Conservation (phyloP, 2,797 vertebrate genomes). For the Clarias laeviceps region DNA sequence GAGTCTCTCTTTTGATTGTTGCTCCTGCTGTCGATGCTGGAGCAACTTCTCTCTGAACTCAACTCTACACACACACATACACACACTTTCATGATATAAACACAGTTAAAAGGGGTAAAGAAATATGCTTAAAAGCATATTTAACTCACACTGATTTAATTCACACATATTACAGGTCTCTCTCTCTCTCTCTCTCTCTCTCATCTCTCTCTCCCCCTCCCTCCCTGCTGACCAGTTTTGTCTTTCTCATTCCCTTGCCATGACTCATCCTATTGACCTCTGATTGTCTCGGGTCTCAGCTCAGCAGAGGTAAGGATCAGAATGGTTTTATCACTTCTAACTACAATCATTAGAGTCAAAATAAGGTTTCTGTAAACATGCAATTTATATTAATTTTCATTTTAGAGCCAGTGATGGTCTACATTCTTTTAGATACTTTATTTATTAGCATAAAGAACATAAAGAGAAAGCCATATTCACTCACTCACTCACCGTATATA, state of each 20-base stretch:
- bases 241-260: constrained; percentile 1
- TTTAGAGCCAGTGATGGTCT: background rate
- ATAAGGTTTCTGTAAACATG: background rate
- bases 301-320: background rate
- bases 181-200: background rate
- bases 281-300: background rate
- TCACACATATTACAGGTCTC: background rate
- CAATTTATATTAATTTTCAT: background rate
- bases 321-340: background rate
- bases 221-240: constrained; percentile 29
- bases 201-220: background rate
- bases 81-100: background rate
- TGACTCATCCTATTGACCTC: background rate
- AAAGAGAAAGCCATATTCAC: background rate
- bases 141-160: background rate
- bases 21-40: constrained; percentile 72
- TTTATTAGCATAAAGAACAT: background rate
- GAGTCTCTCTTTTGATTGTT: constrained; percentile 67
- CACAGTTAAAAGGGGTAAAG: background rate
- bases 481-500: too few species aligned
- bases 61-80: constrained; percentile 73
- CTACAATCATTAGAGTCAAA: background rate
- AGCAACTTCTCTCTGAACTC: constrained; percentile 77
- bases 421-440: background rate
- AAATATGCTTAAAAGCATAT: background rate